phyloP scores from a whole-genome alignment of 2,113 vertebrate genomes.

The Cavia aperea region DNA sequence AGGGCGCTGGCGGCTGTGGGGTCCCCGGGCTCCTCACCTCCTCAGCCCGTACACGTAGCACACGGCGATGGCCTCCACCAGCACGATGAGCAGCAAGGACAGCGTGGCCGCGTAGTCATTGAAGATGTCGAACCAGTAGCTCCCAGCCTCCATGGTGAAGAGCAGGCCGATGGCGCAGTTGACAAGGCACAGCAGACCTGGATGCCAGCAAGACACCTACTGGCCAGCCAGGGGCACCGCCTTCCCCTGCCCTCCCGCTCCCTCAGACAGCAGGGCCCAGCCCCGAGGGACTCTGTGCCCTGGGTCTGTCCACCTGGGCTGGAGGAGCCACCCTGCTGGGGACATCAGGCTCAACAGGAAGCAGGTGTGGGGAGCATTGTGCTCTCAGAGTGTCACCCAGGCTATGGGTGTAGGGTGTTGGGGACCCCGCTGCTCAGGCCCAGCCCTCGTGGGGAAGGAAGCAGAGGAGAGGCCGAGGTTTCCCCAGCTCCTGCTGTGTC shows the following conservation, averaged over 20 bases:
- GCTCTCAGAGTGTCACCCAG: fast-evolving
- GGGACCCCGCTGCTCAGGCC: neutral
- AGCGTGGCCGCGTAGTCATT: conserved; percentile 90
- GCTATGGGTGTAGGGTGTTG: neutral
- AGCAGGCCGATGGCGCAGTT: conserved; percentile 83
- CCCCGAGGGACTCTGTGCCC: fast-evolving
- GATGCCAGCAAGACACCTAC: neutral
- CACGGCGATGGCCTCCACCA: conserved; percentile 84
- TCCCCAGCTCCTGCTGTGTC: neutral
- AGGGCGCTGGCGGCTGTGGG: fast-evolving
- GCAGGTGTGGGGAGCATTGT: fast-evolving
- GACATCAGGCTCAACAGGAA: fast-evolving
- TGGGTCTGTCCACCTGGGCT: neutral
- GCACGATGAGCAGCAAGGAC: conserved; percentile 88
- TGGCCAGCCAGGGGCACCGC: fast-evolving
- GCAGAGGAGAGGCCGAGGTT: neutral
- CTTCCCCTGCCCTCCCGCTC: fast-evolving
- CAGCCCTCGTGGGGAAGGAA: neutral
- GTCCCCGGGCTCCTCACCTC: conserved; percentile 75
- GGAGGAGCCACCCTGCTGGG: neutral
- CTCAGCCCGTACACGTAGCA: conserved; percentile 90
- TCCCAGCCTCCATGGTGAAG: conserved; percentile 89
- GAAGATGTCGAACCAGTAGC: conserved; percentile 95
- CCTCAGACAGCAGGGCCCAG: fast-evolving
- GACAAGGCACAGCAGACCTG: conserved; percentile 85